Evolutionary conservation across 2,113 vertebrate genomes (phyloP), one percentile per base, ranked within the genome.

Genomic region (Equus quagga): DNA sequence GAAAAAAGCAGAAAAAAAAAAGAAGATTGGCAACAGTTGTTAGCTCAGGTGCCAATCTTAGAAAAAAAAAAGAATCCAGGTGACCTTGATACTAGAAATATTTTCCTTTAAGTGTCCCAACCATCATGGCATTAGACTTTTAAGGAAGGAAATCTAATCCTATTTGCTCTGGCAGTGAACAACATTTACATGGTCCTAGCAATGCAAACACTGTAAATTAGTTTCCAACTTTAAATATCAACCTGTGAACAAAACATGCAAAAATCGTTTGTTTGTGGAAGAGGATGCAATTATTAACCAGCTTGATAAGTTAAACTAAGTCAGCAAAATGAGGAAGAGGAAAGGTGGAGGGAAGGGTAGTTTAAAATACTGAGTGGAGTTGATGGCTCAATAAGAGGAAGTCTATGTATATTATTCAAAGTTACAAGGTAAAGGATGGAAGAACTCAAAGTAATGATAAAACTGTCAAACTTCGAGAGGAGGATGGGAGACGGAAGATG

Each of bases 191-290:
- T n/a, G 36, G 5, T 64, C 15, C 51, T 56, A 58, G 58, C 41
- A 89, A 85, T 28, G 14, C 7, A 81, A 76, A 76, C 4, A 65
- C 6, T 46, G 1, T 36, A 87, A 90, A 83, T 15, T 14, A 3
- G 49, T 65, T 78, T 94, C 2, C 12, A 46, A 73, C 11, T 64
- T 94, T 84, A 67, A 91, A 95, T 91, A 88, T 83, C 13, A 67
- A 67, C 23, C 41, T n/a, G 24, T 28, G 33, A 12, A 60, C 28
- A 83, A 72, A 91, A 44, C 15, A 62, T 44, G 36, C 21, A 73
- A 67, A 11, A 73, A 67, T 28, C 54, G 7, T 11, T 41, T 56
- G 58, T 67, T 18, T 13, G 11, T 72, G 13, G 13, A 94, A 85
- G 18, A 97, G 13, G 85, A 85, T 67, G 10, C 5, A 76, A 24